Percentiles rank a stretch among this genome's conserved stretches.
Evolutionary conservation across 1,140 invertebrate species (phyloP).

Genomic region (Meteorus sp.): DNA sequence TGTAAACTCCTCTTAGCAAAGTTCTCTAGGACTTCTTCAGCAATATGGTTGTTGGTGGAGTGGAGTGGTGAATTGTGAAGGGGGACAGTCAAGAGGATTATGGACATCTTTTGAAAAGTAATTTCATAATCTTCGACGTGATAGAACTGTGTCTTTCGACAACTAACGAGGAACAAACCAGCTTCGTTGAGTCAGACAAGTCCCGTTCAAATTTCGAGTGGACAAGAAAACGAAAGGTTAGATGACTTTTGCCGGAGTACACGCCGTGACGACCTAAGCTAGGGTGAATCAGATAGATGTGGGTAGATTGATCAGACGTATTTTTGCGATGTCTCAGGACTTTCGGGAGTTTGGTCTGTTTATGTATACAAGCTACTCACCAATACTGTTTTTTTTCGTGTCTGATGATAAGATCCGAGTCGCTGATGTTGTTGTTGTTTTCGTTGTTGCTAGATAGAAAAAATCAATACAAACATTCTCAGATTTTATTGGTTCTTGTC

Average conservation of each 20-base stretch:
- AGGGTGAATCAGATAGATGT: slow-evolving; percentile 4
- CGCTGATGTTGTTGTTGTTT: slow-evolving; percentile 39
- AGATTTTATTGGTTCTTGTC: background rate
- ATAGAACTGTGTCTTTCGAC: slow-evolving; percentile 5
- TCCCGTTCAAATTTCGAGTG: background rate
- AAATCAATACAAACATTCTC: background rate
- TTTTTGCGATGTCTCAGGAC: slow-evolving; percentile 6
- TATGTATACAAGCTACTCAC: slow-evolving; percentile 42
- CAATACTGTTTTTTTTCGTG: slow-evolving; percentile 47
- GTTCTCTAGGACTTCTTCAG: slow-evolving; percentile 12
- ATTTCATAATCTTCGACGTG: slow-evolving; percentile 28
- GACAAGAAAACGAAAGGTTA: background rate
- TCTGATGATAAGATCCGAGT: slow-evolving; percentile 41
- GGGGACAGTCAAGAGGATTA: slow-evolving; percentile 9
- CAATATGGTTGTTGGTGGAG: slow-evolving; percentile 23
- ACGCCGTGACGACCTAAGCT: background rate
- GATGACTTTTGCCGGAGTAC: background rate
- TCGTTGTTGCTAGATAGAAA: slow-evolving; percentile 39
- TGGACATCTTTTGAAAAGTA: slow-evolving; percentile 16
- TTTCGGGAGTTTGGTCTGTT: too few species aligned
- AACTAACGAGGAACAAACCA: slow-evolving; percentile 17
- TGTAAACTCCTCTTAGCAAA: slow-evolving; percentile 24
- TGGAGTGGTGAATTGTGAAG: slow-evolving; percentile 16
- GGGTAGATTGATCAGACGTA: slow-evolving; percentile 1
- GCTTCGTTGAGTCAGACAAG: slow-evolving; percentile 19